Conservation (phyloP, 2,888 invertebrate genomes). For the Rhopalosiphum nymphaeae region DNA sequence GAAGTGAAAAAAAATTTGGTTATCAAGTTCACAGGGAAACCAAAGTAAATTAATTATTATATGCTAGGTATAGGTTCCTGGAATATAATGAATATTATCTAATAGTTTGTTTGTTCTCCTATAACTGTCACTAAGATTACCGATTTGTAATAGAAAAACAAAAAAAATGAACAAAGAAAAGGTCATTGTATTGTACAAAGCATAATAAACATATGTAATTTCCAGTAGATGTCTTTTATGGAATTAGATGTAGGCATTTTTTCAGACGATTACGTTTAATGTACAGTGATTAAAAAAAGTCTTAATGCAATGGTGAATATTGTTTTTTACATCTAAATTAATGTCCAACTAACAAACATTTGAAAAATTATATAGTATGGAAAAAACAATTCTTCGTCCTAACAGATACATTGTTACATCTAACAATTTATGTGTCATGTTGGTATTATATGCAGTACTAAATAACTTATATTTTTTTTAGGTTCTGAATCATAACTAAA, state of each 20-base stretch:
- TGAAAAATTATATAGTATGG: neutral
- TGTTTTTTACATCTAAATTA: neutral
- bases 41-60: constrained; percentile 55
- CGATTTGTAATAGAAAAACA: constrained; percentile 13
- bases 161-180: constrained; percentile 9
- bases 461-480: neutral
- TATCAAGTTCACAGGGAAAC: neutral
- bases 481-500: neutral
- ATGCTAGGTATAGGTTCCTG: neutral
- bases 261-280: neutral
- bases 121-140: neutral
- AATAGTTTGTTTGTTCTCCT: neutral
- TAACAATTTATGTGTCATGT: neutral
- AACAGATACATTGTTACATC: neutral
- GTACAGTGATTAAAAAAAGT: neutral
- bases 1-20: neutral
- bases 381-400: neutral
- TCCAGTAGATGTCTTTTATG: neutral
- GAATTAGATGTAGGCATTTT: neutral
- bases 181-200: constrained; percentile 41
- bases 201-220: constrained; percentile 34
- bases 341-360: neutral
- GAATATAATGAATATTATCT: neutral
- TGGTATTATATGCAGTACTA: neutral
- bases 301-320: neutral